phyloP scores from a whole-genome alignment of 30 jellyfish, hydroid and myxozoan genomes.

The Turritopsis dohrnii region DNA sequence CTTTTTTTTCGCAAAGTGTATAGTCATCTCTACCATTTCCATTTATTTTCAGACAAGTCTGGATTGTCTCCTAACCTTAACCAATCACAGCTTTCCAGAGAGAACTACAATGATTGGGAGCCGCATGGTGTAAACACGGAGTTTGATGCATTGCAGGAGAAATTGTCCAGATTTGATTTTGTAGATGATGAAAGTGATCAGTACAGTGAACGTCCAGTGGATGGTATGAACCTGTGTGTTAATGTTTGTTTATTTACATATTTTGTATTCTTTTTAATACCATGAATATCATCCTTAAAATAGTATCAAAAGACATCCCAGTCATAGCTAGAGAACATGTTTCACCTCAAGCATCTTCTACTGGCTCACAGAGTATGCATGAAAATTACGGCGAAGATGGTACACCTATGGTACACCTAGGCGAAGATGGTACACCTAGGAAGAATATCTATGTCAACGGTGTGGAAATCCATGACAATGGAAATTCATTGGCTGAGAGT shows the following conservation, averaged over 20 bases:
- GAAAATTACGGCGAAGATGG: not conserved
- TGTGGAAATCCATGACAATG: constrained; percentile 17
- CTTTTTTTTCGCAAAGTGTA: too few species aligned
- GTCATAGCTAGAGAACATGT: not conserved
- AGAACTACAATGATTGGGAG: constrained; percentile 10
- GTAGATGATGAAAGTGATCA: constrained; percentile 16
- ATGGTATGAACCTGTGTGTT: not conserved
- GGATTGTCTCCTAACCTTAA: constrained; percentile 42
- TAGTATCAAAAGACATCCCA: not conserved
- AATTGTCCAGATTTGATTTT: constrained; percentile 17
- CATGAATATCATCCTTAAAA: not conserved
- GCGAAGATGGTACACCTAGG: not conserved
- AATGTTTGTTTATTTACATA: not conserved
- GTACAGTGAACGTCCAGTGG: constrained; percentile 35
- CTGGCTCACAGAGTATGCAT: not conserved
- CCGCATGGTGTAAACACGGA: not conserved
- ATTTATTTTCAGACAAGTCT: constrained; percentile 29
- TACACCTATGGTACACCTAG: not conserved
- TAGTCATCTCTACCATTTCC: too few species aligned
- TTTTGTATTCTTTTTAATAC: not conserved
- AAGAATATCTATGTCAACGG: not conserved
- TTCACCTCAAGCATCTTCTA: not conserved
- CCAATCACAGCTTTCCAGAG: constrained; percentile 14
- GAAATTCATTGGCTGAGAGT: not conserved
- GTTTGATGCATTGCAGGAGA: constrained; percentile 18